Base-by-base conservation (phyloP, 2,113 vertebrate species). In the Trematomus loennbergii region DNA sequence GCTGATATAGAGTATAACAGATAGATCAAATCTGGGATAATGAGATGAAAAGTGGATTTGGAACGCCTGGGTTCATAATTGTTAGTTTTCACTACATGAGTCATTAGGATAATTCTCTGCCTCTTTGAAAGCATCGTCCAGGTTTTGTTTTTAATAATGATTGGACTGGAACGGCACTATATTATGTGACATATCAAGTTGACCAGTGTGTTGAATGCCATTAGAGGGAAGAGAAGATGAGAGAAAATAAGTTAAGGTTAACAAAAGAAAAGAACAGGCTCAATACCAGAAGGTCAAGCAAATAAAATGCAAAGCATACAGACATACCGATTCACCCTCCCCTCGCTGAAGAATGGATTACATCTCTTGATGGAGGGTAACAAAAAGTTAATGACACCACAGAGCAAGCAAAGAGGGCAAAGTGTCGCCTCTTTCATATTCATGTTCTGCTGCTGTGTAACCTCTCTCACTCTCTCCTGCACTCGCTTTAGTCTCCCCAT, bases 371-470 rank as follows among this genome's bases (percentile, higher is more conserved):
- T 78, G 65, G 78, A 73, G 68, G 72, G 54, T 67, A 88, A 82
- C 72, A 74, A 49, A 77, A 93, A 91, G 84, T 85, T 90, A 92
- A 91, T 92, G 86, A 89, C 75, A 88, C 75, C 83, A 89, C 74
- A 87, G 72, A 79, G 76, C 54, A 79, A 81, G 85, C 78, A 83
- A 87, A 82, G 85, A 91, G 92, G 87, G 87, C 91, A 93, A 92
- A 91, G 85, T 83, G 63, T 81, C 59, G 83, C 72, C 80, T 90
- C 84, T 92, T 94, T 86, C 88, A 94, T 94, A 94, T 94, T 94
- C 89, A 94, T 94, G 82, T 80, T 84, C 69, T 86, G 83, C 78
- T 91, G 83, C 79, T 80, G 40, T 73, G 58, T 62, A 55, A 72
- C 52, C 69, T 49, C 6, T 58, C 63, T 58, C 52, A 74, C 29